Conservation (phyloP, 2,113 vertebrate species). For the Prochilodus magdalenae region DNA sequence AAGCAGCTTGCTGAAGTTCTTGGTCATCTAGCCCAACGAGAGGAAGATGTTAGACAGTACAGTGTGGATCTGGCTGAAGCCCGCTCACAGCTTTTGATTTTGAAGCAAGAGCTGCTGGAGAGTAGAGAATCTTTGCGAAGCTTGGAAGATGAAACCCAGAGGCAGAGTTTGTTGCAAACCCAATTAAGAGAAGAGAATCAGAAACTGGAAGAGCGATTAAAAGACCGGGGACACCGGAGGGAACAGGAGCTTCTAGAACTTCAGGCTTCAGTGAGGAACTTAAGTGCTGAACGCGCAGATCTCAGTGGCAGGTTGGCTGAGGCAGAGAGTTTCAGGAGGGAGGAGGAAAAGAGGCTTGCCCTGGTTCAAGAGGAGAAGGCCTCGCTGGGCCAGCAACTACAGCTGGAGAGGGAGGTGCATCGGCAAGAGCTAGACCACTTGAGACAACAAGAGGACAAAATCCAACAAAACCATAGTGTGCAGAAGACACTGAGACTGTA, state of each 20-base stretch:
- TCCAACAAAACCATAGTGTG: constrained; percentile 78
- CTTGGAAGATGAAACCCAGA: constrained; percentile 70
- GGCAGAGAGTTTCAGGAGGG: constrained; percentile 81
- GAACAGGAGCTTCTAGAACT: constrained; percentile 81
- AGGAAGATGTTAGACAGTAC: constrained; percentile 78
- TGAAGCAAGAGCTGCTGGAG: no score
- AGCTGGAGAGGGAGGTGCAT: constrained; percentile 87
- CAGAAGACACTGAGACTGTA: constrained; percentile 77
- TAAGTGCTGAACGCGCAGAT: constrained; percentile 76
- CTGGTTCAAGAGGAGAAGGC: constrained; percentile 77
- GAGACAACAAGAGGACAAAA: constrained; percentile 74
- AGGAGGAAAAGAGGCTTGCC: constrained; percentile 75
- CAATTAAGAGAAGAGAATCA: constrained; percentile 81
- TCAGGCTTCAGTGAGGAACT: constrained; percentile 65
- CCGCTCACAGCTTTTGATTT: no score
- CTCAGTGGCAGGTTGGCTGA: constrained; percentile 74
- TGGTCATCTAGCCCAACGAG: constrained; percentile 83
- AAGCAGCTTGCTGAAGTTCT: constrained; percentile 86
- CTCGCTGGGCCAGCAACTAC: constrained; percentile 80
- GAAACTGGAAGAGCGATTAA: constrained; percentile 76
- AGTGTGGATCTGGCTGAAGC: no score
- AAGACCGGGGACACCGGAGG: constrained; percentile 66
- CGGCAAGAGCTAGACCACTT: constrained; percentile 82
- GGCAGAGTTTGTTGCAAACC: constrained; percentile 72
- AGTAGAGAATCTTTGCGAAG: no score